Evolutionary conservation across 2,797 vertebrate genomes (phyloP).

Genomic region (Sciurus vulgaris): DNA sequence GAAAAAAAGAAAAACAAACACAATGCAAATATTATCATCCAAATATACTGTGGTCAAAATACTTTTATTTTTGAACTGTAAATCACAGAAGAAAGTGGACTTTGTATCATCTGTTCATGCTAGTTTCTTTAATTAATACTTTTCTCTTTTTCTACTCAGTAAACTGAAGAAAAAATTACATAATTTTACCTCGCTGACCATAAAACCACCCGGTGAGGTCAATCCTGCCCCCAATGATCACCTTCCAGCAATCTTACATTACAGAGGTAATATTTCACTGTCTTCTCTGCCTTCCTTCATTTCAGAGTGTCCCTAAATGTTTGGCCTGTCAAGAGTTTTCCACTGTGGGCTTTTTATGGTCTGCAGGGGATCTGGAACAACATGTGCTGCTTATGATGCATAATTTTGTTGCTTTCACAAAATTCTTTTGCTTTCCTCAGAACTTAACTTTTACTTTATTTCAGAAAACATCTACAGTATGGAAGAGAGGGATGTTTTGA

Average conservation of each 20-base stretch:
- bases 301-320: not conserved
- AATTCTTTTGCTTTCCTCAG: conserved; percentile 56
- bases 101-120: not conserved
- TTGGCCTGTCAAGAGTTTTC: not conserved
- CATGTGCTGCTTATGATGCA: not conserved
- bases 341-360: not conserved
- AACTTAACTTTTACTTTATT: conserved; percentile 49
- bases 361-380: conserved; percentile 3
- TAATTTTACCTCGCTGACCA: not conserved
- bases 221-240: not conserved
- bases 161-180: not conserved
- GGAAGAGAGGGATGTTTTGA: conserved; percentile 14
- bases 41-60: not conserved
- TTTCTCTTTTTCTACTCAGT: not conserved
- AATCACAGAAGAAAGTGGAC: not conserved
- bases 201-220: not conserved
- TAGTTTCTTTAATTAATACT: not conserved
- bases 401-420: conserved; percentile 51
- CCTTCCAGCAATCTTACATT: not conserved
- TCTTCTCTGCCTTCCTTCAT: conserved; percentile 13
- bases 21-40: not conserved
- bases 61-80: conserved; percentile 35
- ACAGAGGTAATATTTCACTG: not conserved
- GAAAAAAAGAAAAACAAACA: conserved; percentile 15
- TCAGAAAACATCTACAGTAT: not conserved